Base-by-base conservation (phyloP, 2,888 invertebrate species). In the Empis stercorea region DNA sequence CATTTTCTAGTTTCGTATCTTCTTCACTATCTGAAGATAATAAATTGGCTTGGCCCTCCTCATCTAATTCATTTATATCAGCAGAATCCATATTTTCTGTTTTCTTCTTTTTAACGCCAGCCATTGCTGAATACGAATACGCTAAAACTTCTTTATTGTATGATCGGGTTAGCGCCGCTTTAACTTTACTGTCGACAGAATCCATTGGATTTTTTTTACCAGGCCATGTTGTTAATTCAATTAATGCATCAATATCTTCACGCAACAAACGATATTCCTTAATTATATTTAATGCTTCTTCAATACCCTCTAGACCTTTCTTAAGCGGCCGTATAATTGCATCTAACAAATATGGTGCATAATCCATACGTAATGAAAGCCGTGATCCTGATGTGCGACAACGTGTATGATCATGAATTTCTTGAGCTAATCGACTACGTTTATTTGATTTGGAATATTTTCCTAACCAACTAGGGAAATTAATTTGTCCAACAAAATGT, bases 381-480 rank as follows among this genome's bases (percentile, higher is more conserved):
- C 85, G 84, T 54, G 86, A 88, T 2, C 82, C 87, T 0, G 87
- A 84, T 27, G 85, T 80, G 60, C 86, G 86, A 17, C 86, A 75
- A 52, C 87, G 73, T 48, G 87, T 87, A 60, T 96, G 96, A n/a
- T 81, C 76, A 56, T 87, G 83, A 44, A 95, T 73, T 66, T 93
- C 91, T 66, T 86, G 85, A 11, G 85, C 71, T 42, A 94, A 73
- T 16, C 95, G 74, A 41, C 82, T 79, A 62, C 86, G 80, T 71
- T 96, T 97, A 53, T 71, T 80, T 15, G 76, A 72, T 52, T 80
- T 82, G 0, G 97, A 96, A 72, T 95, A 91, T 70, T 92, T 92
- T 2, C 99, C 99, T 46, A 99, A 79, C 96, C 97, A 99, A 36
- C 78, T 73, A 3, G 99, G 99, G 68, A 99, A 99, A 61, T 84